Conservation (phyloP, 2,888 invertebrate genomes). For the Campaea margaritaria region DNA sequence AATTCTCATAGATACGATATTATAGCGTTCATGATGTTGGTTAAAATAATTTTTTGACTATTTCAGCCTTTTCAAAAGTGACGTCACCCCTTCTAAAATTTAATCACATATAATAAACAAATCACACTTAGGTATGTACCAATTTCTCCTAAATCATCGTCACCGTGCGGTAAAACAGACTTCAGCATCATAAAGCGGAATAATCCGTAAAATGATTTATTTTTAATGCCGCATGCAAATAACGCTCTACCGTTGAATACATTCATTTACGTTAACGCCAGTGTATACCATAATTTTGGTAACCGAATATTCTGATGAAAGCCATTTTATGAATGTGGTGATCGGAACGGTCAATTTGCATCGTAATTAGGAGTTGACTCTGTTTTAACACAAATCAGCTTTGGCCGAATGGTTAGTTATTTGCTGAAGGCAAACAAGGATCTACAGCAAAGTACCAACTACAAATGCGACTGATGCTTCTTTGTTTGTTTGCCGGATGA, state of each 20-base stretch:
- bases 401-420: conserved; percentile 61
- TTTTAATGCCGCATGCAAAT: conserved; percentile 34
- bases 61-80: too few relatives aligned
- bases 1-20: too few relatives aligned
- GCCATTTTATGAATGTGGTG: conserved; percentile 70
- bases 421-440: conserved; percentile 43
- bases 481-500: too few relatives aligned
- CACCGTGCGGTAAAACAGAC: conserved; percentile 11
- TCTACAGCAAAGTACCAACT: too few relatives aligned
- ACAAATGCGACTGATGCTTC: too few relatives aligned
- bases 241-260: conserved; percentile 27
- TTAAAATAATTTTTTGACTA: too few relatives aligned
- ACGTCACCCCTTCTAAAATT: too few relatives aligned
- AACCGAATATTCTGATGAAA: conserved; percentile 55
- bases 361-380: conserved; percentile 76
- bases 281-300: conserved; percentile 31
- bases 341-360: conserved; percentile 80
- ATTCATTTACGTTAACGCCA: conserved; percentile 38
- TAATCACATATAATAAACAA: too few relatives aligned
- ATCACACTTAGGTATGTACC: too few relatives aligned
- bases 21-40: too few relatives aligned
- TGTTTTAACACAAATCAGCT: conserved; percentile 78
- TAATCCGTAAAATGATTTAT: conserved; percentile 29
- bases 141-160: conserved; percentile 25
- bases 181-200: conserved; percentile 29